Evolutionary conservation across 2,888 invertebrate species (phyloP).

Genomic region (Nesidiocoris tenuis): DNA sequence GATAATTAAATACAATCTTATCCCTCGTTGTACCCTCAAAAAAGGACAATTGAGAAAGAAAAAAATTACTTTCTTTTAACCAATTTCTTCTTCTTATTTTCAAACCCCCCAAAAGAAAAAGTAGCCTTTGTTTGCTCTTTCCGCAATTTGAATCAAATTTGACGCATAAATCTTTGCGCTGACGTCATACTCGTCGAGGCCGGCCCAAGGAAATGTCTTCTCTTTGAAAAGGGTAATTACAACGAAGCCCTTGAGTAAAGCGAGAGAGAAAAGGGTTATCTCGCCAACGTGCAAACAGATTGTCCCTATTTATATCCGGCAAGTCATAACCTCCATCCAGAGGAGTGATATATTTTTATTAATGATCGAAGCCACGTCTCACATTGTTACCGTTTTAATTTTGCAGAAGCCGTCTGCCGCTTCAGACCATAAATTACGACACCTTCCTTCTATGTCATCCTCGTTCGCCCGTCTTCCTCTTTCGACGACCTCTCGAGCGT

Average conservation of each 20-base stretch:
- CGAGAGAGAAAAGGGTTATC: constrained; percentile 25
- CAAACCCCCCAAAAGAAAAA: background rate
- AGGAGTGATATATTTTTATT: constrained; percentile 40
- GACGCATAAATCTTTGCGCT: constrained; percentile 11
- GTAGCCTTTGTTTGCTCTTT: background rate
- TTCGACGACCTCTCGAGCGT: constrained; percentile 3
- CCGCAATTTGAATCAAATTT: constrained; percentile 5
- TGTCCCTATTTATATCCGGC: constrained; percentile 33
- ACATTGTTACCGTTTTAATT: constrained; percentile 42
- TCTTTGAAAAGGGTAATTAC: constrained; percentile 32
- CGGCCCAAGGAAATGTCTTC: background rate
- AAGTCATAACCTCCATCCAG: constrained; percentile 23
- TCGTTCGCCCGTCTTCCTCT: background rate
- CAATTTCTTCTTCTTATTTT: background rate
- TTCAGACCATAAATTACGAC: constrained; percentile 38
- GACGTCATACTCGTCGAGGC: constrained; percentile 5
- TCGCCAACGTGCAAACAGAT: constrained; percentile 26
- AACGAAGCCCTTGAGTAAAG: constrained; percentile 20
- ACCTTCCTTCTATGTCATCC: constrained; percentile 33
- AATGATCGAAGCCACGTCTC: constrained; percentile 41
- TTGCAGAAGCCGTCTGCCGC: constrained; percentile 24
- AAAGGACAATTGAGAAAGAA: background rate
- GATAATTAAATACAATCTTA: background rate
- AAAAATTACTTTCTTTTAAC: background rate
- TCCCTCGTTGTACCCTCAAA: background rate